A percentile compares a stretch with the other conserved stretches of the same genome.
Conservation (phyloP, 2,888 invertebrate species). For the Calameuta filiformis region DNA sequence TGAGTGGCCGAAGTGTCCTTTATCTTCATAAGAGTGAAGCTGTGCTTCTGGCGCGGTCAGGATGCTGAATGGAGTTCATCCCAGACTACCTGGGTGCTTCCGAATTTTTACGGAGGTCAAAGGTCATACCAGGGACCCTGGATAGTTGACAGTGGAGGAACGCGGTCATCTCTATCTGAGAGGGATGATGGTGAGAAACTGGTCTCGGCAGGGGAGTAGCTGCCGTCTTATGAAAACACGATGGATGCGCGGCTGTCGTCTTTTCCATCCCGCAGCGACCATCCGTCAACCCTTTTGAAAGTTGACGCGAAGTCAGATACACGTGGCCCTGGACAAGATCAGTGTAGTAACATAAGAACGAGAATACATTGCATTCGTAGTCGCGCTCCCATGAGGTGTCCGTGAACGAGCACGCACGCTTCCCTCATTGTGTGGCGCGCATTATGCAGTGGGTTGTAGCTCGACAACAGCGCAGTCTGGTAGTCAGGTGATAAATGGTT, state of each 20-base stretch:
- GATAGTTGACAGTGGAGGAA: neutral
- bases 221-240: slow-evolving; percentile 43
- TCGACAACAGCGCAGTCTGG: slow-evolving; percentile 34
- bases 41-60: neutral
- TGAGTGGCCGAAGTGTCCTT: neutral
- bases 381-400: slow-evolving; percentile 11
- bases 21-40: neutral
- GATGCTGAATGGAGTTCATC: neutral
- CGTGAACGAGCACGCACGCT: slow-evolving; percentile 15
- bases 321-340: slow-evolving; percentile 9
- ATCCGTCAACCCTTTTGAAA: slow-evolving; percentile 61
- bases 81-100: neutral
- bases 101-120: neutral
- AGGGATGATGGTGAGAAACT: slow-evolving; percentile 14
- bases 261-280: slow-evolving; percentile 60
- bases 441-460: slow-evolving; percentile 34
- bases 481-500: slow-evolving; percentile 47
- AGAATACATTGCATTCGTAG: neutral
- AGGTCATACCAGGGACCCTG: neutral
- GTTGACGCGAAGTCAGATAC: slow-evolving; percentile 48
- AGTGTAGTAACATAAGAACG: neutral
- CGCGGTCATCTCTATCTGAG: slow-evolving; percentile 8
- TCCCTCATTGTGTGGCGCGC: slow-evolving; percentile 31
- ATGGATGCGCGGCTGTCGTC: slow-evolving; percentile 58
- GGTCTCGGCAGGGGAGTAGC: neutral